Conservation (phyloP, 2,797 vertebrate genomes). For the Gallinago stenura region DNA sequence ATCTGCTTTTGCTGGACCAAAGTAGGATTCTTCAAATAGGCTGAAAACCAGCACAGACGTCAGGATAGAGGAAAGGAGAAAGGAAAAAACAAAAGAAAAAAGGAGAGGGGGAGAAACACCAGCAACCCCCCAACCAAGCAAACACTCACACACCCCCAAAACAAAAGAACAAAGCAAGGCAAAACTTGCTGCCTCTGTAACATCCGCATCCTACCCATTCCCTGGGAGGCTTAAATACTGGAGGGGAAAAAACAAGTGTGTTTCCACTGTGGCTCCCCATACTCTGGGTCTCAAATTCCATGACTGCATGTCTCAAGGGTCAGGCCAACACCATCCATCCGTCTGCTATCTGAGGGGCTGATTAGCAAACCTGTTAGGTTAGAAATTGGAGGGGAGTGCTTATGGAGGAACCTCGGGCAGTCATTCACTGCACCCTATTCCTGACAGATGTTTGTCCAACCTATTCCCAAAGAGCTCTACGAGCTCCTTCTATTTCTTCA, state of each 20-base stretch:
- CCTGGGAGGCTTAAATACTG: not conserved
- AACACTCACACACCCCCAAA: not conserved
- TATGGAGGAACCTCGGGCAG: not conserved
- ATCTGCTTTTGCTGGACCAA: not conserved
- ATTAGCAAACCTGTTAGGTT: not conserved
- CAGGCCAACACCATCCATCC: not conserved
- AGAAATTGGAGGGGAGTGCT: not conserved
- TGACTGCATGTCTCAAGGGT: not conserved
- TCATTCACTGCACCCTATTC: not conserved
- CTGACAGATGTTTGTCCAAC: not conserved
- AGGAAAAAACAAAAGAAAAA: not conserved
- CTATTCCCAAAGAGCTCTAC: not conserved
- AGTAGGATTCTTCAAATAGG: not conserved
- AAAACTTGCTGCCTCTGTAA: not conserved
- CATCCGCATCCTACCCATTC: not conserved
- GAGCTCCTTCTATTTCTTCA: not conserved
- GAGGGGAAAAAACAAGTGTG: not conserved
- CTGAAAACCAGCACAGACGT: not conserved
- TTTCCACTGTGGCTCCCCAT: not conserved
- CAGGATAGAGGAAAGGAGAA: not conserved
- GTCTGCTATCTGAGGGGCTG: not conserved
- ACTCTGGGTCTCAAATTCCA: not conserved
- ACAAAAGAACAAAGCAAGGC: not conserved
- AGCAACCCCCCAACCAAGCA: not conserved
- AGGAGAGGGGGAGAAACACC: not conserved